Evolutionary conservation across 2,797 vertebrate genomes (phyloP).

Genomic region (Crossoptilon crossoptilon): DNA sequence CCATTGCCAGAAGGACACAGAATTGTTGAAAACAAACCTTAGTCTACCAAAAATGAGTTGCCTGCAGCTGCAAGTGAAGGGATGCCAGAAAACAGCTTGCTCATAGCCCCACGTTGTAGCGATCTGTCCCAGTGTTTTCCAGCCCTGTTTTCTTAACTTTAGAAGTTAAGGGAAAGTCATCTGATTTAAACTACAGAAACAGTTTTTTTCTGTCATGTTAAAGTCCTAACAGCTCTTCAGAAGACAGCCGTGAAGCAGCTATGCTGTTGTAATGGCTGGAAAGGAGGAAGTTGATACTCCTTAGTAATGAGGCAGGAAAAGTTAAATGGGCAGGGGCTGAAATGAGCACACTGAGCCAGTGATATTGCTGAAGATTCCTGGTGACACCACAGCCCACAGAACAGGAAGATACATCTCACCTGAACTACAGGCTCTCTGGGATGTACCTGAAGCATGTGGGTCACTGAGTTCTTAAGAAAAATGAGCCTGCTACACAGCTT

Average conservation of each 20-base stretch:
- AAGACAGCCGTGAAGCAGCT: not conserved
- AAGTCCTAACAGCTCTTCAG: not conserved
- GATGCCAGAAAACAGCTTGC: not conserved
- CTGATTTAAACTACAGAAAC: not conserved
- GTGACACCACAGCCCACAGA: not conserved
- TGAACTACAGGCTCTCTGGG: not conserved
- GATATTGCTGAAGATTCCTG: not conserved
- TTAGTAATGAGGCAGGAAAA: not conserved
- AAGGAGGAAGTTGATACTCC: not conserved
- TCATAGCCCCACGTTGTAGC: not conserved
- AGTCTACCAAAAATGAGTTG: not conserved
- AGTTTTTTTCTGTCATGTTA: not conserved
- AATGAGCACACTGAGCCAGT: not conserved
- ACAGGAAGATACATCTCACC: not conserved
- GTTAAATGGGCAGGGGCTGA: not conserved
- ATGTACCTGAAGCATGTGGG: not conserved
- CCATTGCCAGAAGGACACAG: conserved; percentile 6
- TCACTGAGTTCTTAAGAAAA: not conserved
- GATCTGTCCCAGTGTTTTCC: not conserved
- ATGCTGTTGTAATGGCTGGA: not conserved
- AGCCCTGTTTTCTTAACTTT: not conserved
- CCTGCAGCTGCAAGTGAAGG: not conserved
- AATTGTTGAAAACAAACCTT: conserved; percentile 37
- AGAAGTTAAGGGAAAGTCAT: not conserved
- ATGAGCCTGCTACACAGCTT: not conserved